Conservation (phyloP, 2,113 vertebrate genomes). For the Neodontobutis hainanensis region DNA sequence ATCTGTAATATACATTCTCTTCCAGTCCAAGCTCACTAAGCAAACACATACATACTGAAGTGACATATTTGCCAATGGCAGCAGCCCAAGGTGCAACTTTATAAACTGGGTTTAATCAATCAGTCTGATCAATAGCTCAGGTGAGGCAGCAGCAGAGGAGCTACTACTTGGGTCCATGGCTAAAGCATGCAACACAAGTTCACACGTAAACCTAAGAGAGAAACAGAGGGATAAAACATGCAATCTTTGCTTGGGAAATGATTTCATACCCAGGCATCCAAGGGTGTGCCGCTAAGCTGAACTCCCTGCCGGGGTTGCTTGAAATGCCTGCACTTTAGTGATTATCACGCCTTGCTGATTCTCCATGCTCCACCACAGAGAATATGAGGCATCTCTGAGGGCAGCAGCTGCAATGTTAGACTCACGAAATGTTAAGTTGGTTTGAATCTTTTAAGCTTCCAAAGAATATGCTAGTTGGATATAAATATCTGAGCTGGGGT, state of each 20-base stretch:
- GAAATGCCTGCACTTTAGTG: conserved; percentile 44
- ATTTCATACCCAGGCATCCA: conserved; percentile 24
- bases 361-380: conserved; percentile 18
- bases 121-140: conserved; percentile 59
- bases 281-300: conserved; percentile 38
- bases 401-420: conserved; percentile 25
- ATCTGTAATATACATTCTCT: conserved; percentile 3
- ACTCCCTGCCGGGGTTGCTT: conserved; percentile 28
- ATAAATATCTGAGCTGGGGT: conserved; percentile 12
- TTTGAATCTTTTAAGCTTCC: conserved; percentile 31
- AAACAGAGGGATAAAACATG: conserved; percentile 26
- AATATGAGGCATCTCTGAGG: conserved; percentile 30
- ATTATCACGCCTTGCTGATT: conserved; percentile 46
- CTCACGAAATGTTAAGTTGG: conserved; percentile 30
- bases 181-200: conserved; percentile 20
- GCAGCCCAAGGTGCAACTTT: conserved; percentile 37
- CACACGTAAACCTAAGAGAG: conserved; percentile 21
- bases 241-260: conserved; percentile 31
- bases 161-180: conserved; percentile 7
- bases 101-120: conserved; percentile 57
- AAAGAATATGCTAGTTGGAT: conserved; percentile 29
- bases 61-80: conserved; percentile 23
- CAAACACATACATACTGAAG: conserved; percentile 18
- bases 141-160: conserved; percentile 34
- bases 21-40: background rate